phyloP scores from a whole-genome alignment of 2,113 vertebrate genomes.

The Carassius auratus region DNA sequence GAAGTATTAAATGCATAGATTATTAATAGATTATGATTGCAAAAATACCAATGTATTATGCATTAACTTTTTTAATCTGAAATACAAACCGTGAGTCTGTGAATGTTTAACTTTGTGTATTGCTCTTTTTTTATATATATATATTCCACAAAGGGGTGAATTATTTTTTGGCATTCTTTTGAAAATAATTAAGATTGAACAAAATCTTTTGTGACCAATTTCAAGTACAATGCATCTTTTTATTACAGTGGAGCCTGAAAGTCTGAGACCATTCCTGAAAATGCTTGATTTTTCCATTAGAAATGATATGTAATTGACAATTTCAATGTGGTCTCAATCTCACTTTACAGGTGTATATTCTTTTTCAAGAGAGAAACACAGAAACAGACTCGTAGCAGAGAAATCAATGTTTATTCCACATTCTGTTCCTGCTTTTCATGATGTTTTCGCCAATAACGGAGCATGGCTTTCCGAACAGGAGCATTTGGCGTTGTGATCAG shows the following conservation, averaged over 20 bases:
- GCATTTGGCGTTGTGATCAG: conserved; percentile 57
- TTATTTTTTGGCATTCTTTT: not conserved
- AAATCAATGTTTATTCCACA: conserved; percentile 78
- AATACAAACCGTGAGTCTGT: not conserved
- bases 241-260: not conserved
- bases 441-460: conserved; percentile 70
- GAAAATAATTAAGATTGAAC: not conserved
- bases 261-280: not conserved
- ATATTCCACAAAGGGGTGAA: not conserved
- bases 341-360: not conserved
- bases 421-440: conserved; percentile 68
- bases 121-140: not conserved
- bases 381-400: conserved; percentile 49
- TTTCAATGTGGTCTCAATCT: not conserved
- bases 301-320: no score
- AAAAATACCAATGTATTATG: not conserved
- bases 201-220: not conserved
- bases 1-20: not conserved
- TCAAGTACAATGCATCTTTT: not conserved
- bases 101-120: not conserved
- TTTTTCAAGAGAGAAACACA: conserved; percentile 10
- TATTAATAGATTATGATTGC: not conserved
- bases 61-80: not conserved
- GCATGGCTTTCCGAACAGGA: conserved; percentile 57
- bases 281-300: no score